Evolutionary conservation across 2,888 invertebrate species (phyloP).

Genomic region (Busseola fusca): DNA sequence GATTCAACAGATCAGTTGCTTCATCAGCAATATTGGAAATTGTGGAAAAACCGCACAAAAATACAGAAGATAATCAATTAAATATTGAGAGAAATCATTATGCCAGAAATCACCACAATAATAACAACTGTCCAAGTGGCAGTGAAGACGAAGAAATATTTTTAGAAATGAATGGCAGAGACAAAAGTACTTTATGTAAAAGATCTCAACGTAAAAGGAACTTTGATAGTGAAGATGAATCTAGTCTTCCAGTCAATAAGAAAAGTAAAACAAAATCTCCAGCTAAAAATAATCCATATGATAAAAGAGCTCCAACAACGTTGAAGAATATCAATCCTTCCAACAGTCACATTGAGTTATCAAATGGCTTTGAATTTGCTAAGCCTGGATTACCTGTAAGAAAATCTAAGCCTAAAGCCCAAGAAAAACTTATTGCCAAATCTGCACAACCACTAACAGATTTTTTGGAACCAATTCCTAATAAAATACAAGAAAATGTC

Average conservation of each 20-base stretch:
- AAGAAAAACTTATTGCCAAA: constrained; percentile 69
- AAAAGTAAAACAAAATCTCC: constrained; percentile 66
- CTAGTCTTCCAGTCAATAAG: constrained; percentile 63
- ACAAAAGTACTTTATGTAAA: constrained; percentile 51
- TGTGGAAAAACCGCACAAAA: constrained; percentile 40
- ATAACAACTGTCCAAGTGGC: constrained; percentile 43
- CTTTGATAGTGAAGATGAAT: constrained; percentile 62
- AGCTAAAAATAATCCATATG: constrained; percentile 49
- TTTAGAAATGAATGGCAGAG: constrained; percentile 56
- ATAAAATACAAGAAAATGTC: constrained; percentile 14
- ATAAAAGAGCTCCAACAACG: constrained; percentile 28
- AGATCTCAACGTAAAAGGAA: constrained; percentile 62
- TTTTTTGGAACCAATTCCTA: constrained; percentile 33
- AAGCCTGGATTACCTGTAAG: constrained; percentile 73
- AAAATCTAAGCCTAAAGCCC: constrained; percentile 64
- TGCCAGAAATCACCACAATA: constrained; percentile 31
- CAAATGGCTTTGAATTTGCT: constrained; percentile 73
- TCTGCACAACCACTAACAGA: constrained; percentile 63
- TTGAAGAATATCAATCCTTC: constrained; percentile 42
- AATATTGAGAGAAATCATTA: constrained; percentile 35
- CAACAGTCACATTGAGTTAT: constrained; percentile 46
- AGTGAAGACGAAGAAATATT: constrained; percentile 76
- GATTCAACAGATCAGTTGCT: constrained; percentile 73
- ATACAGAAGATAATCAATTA: constrained; percentile 23
- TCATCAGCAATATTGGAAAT: constrained; percentile 66